Evolutionary conservation across 2,888 invertebrate species (phyloP).

Genomic region (Drosophila austrosaltans): DNA sequence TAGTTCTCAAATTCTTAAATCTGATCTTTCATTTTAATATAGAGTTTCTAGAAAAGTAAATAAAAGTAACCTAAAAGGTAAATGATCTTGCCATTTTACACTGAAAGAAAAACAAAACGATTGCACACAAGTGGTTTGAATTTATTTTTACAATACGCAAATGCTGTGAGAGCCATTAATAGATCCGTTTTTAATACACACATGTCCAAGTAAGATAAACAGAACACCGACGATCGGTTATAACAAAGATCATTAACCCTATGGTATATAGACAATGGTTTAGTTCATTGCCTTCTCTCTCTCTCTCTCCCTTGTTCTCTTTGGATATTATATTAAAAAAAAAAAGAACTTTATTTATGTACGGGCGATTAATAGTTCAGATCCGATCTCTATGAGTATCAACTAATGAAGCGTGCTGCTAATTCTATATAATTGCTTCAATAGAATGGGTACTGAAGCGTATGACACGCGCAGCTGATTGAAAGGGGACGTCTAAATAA

Average conservation of each 20-base stretch:
- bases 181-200: conserved; percentile 10
- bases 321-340: background rate
- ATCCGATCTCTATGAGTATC: conserved; percentile 26
- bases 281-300: conserved; percentile 12
- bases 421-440: conserved; percentile 48
- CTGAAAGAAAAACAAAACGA: no score
- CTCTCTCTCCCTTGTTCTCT: background rate
- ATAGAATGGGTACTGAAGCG: conserved; percentile 37
- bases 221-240: conserved; percentile 4
- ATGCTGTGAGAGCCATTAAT: conserved; percentile 10
- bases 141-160: background rate
- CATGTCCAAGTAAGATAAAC: conserved; percentile 11
- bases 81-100: background rate
- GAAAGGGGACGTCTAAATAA: background rate
- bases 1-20: no score
- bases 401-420: conserved; percentile 48
- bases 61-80: background rate
- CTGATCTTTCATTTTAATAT: no score
- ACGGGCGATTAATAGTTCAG: background rate
- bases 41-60: background rate
- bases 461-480: conserved; percentile 32
- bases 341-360: background rate
- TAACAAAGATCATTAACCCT: conserved; percentile 13
- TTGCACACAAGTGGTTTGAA: background rate
- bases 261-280: conserved; percentile 13